Conservation (phyloP, 1,140 invertebrate species). For the Bombus superbus region DNA sequence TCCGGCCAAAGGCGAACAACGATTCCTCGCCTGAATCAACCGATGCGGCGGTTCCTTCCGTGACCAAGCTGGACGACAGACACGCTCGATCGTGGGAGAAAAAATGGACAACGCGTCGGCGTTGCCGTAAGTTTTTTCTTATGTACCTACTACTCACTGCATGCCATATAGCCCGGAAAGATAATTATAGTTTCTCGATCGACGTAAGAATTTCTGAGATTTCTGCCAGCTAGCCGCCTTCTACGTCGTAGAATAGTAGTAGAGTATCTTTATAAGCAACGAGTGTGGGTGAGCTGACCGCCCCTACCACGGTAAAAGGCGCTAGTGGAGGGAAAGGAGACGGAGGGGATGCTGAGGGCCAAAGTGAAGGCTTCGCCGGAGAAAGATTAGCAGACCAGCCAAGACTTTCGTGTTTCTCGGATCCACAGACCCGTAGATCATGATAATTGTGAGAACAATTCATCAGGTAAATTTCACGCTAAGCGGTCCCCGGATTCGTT, state of each 20-base stretch:
- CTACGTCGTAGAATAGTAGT: constrained; percentile 38
- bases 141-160: constrained; percentile 59
- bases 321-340: background rate
- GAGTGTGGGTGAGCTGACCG: constrained; percentile 57
- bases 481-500: constrained; percentile 66
- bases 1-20: background rate
- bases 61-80: constrained; percentile 36
- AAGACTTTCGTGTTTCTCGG: constrained; percentile 80
- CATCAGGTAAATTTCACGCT: constrained; percentile 79
- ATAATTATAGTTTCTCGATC: constrained; percentile 75
- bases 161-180: constrained; percentile 69
- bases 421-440: constrained; percentile 82
- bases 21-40: background rate
- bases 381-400: constrained; percentile 78
- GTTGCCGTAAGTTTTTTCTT: constrained; percentile 27
- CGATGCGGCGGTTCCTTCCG: background rate
- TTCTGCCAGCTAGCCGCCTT: constrained; percentile 58
- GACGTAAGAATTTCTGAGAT: constrained; percentile 72
- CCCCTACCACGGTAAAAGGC: constrained; percentile 34
- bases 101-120: constrained; percentile 2
- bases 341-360: constrained; percentile 51
- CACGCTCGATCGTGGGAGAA: constrained; percentile 46
- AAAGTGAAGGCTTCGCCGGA: constrained; percentile 81
- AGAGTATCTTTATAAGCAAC: constrained; percentile 48
- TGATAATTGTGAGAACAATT: constrained; percentile 84